Percentiles rank a stretch among this genome's conserved stretches.
Conservation (phyloP, 2,888 invertebrate genomes). For the Brachycybe producta region DNA sequence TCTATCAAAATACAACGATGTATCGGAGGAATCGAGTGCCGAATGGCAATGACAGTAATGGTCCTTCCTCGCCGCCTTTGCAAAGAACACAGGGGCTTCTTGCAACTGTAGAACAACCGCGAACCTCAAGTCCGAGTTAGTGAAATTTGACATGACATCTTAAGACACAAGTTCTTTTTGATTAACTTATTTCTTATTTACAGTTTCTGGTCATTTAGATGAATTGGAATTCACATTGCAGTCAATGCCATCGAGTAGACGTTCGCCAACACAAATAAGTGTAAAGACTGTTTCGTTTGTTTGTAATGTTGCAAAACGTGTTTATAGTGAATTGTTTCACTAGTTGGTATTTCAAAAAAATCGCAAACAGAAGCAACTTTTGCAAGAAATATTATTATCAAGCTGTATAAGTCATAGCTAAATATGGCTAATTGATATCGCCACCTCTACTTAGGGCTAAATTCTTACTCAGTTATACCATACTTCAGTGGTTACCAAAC, state of each 20-base stretch:
- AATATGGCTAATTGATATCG: too few species aligned
- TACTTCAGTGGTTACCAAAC: too few species aligned
- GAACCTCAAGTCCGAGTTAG: conserved; percentile 17
- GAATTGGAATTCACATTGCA: conserved; percentile 24
- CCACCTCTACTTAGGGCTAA: too few species aligned
- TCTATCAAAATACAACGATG: conserved; percentile 14
- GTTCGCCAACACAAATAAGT: too few species aligned
- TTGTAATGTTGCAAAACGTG: too few species aligned
- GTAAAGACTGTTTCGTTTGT: too few species aligned
- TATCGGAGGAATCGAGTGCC: background rate
- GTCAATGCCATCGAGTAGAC: conserved; percentile 17
- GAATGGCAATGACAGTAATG: background rate
- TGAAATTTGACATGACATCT: background rate
- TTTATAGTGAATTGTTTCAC: too few species aligned
- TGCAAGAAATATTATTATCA: too few species aligned
- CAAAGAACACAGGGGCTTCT: conserved; percentile 2
- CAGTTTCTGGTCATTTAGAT: conserved; percentile 20
- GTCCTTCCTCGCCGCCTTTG: conserved; percentile 6
- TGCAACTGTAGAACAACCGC: conserved; percentile 13
- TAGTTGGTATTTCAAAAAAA: too few species aligned
- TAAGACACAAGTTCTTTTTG: background rate
- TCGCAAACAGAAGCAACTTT: too few species aligned
- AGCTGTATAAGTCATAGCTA: too few species aligned
- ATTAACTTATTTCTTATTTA: background rate
- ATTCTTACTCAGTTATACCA: too few species aligned